Evolutionary conservation across 2,797 vertebrate species (phyloP).

Genomic region (Vespertilio murinus): DNA sequence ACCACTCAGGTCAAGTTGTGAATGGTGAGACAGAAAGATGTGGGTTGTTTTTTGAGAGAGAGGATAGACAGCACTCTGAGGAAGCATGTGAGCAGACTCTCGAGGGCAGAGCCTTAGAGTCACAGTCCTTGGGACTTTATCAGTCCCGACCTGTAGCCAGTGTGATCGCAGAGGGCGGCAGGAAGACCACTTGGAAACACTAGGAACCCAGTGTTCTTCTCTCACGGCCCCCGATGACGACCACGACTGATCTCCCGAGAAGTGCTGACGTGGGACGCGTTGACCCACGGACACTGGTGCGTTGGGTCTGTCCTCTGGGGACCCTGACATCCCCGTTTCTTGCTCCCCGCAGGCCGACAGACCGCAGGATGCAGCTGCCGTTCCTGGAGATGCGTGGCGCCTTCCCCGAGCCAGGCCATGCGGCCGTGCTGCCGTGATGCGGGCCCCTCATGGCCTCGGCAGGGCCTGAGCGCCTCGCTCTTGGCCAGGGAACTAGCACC

Average conservation of each 20-base stretch:
- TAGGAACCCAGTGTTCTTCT: background rate
- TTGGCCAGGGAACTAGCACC: slow-evolving; percentile 73
- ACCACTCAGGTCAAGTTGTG: background rate
- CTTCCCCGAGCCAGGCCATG: slow-evolving; percentile 42
- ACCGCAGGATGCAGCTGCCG: slow-evolving; percentile 74
- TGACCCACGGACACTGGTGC: background rate
- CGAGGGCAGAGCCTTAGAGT: background rate
- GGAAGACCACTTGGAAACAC: background rate
- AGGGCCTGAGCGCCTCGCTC: slow-evolving; percentile 76
- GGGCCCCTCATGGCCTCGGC: slow-evolving; percentile 87
- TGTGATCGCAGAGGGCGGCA: background rate
- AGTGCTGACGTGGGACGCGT: background rate
- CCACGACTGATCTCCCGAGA: background rate
- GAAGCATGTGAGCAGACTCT: background rate
- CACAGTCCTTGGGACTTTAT: background rate
- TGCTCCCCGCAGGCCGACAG: slow-evolving; percentile 69
- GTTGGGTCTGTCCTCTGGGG: background rate
- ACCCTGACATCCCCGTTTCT: background rate
- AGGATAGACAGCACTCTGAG: background rate
- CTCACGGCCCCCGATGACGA: background rate
- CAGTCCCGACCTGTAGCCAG: background rate
- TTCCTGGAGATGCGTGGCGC: background rate
- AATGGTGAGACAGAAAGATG: background rate
- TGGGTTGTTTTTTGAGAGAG: background rate
- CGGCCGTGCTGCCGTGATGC: slow-evolving; percentile 76